Conservation (phyloP, 2,797 vertebrate species). For the Pseudochromis fuscus region DNA sequence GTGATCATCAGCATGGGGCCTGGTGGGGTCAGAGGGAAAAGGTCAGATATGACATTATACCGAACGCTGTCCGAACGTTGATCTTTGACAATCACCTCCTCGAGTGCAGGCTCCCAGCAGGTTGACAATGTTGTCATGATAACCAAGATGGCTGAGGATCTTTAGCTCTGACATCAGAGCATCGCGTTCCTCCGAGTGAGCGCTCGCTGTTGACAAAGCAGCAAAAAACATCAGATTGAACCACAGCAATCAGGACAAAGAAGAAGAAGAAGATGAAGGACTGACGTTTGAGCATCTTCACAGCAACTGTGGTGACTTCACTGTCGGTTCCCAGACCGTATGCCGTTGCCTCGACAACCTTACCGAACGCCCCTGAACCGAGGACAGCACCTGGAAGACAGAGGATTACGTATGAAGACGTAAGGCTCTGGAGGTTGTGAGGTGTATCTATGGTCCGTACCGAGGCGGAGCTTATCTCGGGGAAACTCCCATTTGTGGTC, state of each 20-base stretch:
- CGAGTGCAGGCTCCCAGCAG: slow-evolving; percentile 94
- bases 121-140: slow-evolving; percentile 95
- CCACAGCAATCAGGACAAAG: not conserved
- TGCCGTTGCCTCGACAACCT: slow-evolving; percentile 95
- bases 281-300: slow-evolving; percentile 99
- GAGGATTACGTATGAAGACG: too few species aligned
- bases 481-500: slow-evolving; percentile 96
- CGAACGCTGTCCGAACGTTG: too few species aligned
- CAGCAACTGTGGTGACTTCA: slow-evolving; percentile 89
- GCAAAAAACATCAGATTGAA: not conserved
- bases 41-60: slow-evolving; percentile 15
- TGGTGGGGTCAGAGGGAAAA: slow-evolving; percentile 56
- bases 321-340: slow-evolving; percentile 90
- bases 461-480: slow-evolving; percentile 92
- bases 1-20: slow-evolving; percentile 97
- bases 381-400: slow-evolving; percentile 89
- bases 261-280: not conserved
- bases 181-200: slow-evolving; percentile 92
- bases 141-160: slow-evolving; percentile 95
- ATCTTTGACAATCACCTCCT: slow-evolving; percentile 84
- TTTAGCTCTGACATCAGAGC: slow-evolving; percentile 98
- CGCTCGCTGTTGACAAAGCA: slow-evolving; percentile 85
- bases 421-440: too few species aligned
- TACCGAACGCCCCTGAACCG: slow-evolving; percentile 95
- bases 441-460: too few species aligned